phyloP scores from a whole-genome alignment of 2,888 invertebrate species.

The Caenorhabditis sp. region DNA sequence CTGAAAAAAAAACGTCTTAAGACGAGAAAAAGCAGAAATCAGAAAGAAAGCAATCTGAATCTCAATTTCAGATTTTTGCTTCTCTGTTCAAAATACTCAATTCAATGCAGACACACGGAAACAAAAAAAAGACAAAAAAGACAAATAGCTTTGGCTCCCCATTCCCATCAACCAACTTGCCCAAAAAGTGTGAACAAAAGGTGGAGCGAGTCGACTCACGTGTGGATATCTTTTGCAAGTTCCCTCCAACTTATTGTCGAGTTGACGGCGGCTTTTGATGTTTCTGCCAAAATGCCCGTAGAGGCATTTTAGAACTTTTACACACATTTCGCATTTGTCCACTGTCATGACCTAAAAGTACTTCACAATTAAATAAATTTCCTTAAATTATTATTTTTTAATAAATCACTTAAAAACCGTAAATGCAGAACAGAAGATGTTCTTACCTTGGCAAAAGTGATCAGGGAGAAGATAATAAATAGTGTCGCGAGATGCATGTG shows the following conservation, averaged over 20 bases:
- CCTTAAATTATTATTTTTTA: no score
- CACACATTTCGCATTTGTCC: constrained; percentile 26
- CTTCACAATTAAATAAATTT: neutral
- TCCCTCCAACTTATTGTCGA: constrained; percentile 11
- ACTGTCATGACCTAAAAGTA: neutral
- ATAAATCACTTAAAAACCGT: no score
- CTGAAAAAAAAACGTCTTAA: constrained; percentile 6
- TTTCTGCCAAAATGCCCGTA: constrained; percentile 32
- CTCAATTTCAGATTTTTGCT: no score
- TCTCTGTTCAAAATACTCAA: no score
- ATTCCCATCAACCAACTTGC: neutral
- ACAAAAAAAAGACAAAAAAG: neutral
- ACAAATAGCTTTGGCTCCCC: neutral
- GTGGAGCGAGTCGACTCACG: constrained; percentile 13
- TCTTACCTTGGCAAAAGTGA: neutral
- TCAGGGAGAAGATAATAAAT: neutral
- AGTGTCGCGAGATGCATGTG: neutral
- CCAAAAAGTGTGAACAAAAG: neutral
- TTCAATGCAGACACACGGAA: neutral
- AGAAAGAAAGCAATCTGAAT: no score
- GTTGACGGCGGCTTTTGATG: constrained; percentile 24
- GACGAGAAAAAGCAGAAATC: no score
- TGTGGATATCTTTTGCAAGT: constrained; percentile 43
- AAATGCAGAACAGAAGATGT: neutral
- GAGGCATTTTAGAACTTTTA: constrained; percentile 29